phyloP scores from a whole-genome alignment of 2,113 vertebrate genomes.

The Garra rufa region DNA sequence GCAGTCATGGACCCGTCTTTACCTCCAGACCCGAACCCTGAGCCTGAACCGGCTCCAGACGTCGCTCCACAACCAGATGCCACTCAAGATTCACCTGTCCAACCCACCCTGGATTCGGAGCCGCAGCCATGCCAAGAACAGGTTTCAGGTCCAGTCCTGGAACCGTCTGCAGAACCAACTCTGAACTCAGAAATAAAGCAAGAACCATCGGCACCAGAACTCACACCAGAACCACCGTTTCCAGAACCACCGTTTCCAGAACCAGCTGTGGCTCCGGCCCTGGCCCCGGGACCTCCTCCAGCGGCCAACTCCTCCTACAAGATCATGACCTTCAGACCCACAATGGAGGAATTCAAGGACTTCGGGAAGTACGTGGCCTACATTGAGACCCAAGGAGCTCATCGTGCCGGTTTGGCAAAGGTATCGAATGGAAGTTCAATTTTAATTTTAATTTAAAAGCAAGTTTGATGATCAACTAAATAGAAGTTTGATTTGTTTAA shows the following conservation, averaged over 20 bases:
- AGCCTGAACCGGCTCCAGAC: constrained; percentile 12
- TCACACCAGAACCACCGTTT: neutral
- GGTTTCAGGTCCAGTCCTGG: neutral
- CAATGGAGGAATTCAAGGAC: constrained; percentile 92
- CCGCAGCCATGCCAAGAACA: neutral
- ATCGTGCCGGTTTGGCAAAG: constrained; percentile 93
- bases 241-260: constrained; percentile 46
- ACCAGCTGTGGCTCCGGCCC: neutral
- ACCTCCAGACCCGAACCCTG: constrained; percentile 49
- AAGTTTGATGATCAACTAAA: too few relatives aligned
- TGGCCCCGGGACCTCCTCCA: constrained; percentile 38
- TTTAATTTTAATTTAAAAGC: too few relatives aligned
- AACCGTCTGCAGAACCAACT: neutral
- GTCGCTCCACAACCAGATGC: neutral
- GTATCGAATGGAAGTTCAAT: constrained; percentile 74
- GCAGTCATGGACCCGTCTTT: constrained; percentile 62
- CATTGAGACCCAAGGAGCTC: constrained; percentile 96
- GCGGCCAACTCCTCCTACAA: constrained; percentile 89
- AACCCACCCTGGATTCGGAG: neutral
- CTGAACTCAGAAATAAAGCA: neutral
- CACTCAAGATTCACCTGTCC: neutral
- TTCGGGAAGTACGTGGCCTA: constrained; percentile 90
- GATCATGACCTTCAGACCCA: constrained; percentile 96
- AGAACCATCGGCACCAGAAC: neutral
- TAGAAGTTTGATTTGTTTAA: too few relatives aligned